A percentile compares a stretch with the other conserved stretches of the same genome.
Conservation (phyloP, 1,140 invertebrate species). For the Alviniconcha marisindica region DNA sequence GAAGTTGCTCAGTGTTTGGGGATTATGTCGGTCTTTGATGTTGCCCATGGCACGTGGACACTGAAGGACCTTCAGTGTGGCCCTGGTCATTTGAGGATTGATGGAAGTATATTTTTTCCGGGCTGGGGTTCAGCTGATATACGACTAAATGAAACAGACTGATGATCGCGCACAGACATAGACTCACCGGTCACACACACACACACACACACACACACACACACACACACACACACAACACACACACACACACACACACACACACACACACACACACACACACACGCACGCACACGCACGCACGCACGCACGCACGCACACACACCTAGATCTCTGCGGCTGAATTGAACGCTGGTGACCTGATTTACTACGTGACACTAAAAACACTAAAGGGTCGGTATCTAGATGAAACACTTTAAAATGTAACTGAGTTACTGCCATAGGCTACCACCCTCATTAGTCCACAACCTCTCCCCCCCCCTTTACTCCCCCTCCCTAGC, state of each 20-base stretch:
- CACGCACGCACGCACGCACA: conserved; percentile 17
- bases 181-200: not conserved
- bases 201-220: not conserved
- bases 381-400: too few relatives aligned
- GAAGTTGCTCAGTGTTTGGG: not conserved
- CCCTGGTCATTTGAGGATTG: not conserved
- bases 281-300: not conserved
- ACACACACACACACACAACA: too few relatives aligned
- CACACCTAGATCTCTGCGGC: not conserved
- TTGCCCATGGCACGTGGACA: not conserved
- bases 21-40: not conserved
- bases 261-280: not conserved
- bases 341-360: not conserved
- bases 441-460: too few relatives aligned
- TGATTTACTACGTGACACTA: too few relatives aligned
- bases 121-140: not conserved
- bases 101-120: not conserved
- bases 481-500: not conserved
- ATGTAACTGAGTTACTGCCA: too few relatives aligned
- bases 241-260: not conserved
- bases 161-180: not conserved
- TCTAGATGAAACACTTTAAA: too few relatives aligned
- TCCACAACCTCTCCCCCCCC: too few relatives aligned
- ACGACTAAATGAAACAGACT: not conserved
- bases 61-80: too few relatives aligned